phyloP scores from a whole-genome alignment of 2,888 invertebrate species.

The Mantis religiosa region DNA sequence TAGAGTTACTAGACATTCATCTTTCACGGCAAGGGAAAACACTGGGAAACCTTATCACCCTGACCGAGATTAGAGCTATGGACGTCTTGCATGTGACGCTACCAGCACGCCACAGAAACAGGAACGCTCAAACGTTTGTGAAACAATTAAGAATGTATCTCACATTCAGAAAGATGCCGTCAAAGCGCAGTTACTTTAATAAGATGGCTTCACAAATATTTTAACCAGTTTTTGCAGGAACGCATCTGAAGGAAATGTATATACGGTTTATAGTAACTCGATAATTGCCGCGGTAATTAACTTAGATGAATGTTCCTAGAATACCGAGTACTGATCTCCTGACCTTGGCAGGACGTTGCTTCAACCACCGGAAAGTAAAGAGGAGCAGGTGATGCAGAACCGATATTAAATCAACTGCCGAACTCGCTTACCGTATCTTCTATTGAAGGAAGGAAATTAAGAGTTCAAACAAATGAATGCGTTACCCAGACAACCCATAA shows the following conservation, averaged over 20 bases:
- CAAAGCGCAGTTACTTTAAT: not conserved
- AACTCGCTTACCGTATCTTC: too few species aligned
- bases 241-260: not conserved
- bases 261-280: not conserved
- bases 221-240: not conserved
- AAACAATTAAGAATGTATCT: not conserved
- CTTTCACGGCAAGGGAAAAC: too few species aligned
- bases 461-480: too few species aligned
- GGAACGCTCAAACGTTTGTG: not conserved
- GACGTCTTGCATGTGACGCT: too few species aligned
- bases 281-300: not conserved
- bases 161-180: not conserved
- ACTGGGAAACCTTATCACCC: too few species aligned
- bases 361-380: not conserved
- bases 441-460: too few species aligned
- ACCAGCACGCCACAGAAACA: too few species aligned
- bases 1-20: too few species aligned
- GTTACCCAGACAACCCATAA: too few species aligned
- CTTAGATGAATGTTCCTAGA: not conserved
- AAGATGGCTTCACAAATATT: not conserved
- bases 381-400: not conserved
- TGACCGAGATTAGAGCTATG: too few species aligned
- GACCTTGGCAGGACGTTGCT: not conserved
- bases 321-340: not conserved
- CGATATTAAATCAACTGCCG: too few species aligned